Base-by-base conservation (phyloP, 92 coral and sea anemone species). In the Montipora capitata region DNA sequence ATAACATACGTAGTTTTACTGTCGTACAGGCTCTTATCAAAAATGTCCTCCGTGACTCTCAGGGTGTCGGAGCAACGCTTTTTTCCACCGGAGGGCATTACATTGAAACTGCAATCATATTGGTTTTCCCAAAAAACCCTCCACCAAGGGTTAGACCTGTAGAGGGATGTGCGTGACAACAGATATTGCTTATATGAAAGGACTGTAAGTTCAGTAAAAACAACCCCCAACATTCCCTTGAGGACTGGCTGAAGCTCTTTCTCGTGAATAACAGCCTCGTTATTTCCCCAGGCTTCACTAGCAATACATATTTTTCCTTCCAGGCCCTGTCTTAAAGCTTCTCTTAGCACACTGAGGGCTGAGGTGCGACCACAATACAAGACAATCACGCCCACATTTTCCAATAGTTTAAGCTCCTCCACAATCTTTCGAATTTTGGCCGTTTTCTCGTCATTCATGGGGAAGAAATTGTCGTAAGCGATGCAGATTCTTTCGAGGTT, bases 231-330 rank as follows among this genome's bases (percentile, higher is more conserved):
- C 64, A 93, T 82, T 17, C 98, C 98, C 80, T 88, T 85, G 5
- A 91, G 86, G 17, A 85, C 72, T 5, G 93, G 84, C 38, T 85
- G 84, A 15, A 90, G 66, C 0, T 42, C 64, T 27, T 78, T 43
- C 10, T 59, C 39, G 17, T 56, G 82, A 38, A 79, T 66, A 3
- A 91, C 76, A 2, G 16, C 0, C 7, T 51, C 73, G 18, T 80
- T 52, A 17, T 90, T 45, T 16, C 93, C 95, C 98, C 96, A 95
- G 2, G 93, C 98, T 68, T 95, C 96, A 63, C 98, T 95, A 3
- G 96, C 96, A 39, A 95, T 85, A 96, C 98, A 95, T 16, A 94
- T 95, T 67, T 86, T 88, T 8, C 80, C 89, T 3, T 54, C 7
- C 2, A 95, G 84, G 4, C 76, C 82, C 45, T 93, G 91, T n/a